Percentiles rank a stretch among this genome's conserved stretches.
These are phyloP conservation scores for Tangachromis dhanisi DNA, from an alignment of 2,113 vertebrate genomes.

Conservation along the genomic window DNA sequence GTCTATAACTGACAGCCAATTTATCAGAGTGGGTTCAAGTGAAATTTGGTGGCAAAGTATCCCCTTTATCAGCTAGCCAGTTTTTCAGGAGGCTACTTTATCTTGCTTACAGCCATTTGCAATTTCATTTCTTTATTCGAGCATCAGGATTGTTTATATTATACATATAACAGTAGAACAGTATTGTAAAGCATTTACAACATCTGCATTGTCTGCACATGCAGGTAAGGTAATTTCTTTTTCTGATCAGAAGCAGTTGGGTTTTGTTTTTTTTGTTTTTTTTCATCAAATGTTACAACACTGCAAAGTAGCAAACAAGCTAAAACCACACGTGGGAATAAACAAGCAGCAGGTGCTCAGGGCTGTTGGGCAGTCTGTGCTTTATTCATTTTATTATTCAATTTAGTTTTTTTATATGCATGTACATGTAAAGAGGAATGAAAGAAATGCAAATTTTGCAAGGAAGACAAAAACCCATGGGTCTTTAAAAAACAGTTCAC, in stretches of 20 bases:
- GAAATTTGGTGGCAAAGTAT: constrained; percentile 41
- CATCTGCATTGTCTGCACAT: background rate
- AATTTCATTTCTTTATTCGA: background rate
- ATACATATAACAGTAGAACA: background rate
- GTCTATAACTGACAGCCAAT: constrained; percentile 37
- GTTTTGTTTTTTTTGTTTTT: background rate
- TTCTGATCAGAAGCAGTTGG: background rate
- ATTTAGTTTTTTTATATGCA: constrained; percentile 14
- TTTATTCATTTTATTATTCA: constrained; percentile 1
- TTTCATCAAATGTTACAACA: background rate
- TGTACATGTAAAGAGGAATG: background rate
- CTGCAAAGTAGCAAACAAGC: constrained; percentile 9
- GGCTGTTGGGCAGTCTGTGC: background rate
- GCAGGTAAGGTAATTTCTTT: background rate
- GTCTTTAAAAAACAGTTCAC: constrained; percentile 3
- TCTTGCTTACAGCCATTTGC: constrained; percentile 6
- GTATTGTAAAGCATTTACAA: background rate
- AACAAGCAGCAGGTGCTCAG: constrained; percentile 1
- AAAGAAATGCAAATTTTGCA: constrained; percentile 22
- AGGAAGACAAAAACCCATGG: constrained; percentile 1
- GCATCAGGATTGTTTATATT: background rate
- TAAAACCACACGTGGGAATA: background rate
- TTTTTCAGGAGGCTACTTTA: background rate
- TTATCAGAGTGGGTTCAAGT: constrained; percentile 50
- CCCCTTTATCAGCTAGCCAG: background rate